Base-by-base conservation (phyloP, 2,113 vertebrate species). In the Ceuthmochares aereus region DNA sequence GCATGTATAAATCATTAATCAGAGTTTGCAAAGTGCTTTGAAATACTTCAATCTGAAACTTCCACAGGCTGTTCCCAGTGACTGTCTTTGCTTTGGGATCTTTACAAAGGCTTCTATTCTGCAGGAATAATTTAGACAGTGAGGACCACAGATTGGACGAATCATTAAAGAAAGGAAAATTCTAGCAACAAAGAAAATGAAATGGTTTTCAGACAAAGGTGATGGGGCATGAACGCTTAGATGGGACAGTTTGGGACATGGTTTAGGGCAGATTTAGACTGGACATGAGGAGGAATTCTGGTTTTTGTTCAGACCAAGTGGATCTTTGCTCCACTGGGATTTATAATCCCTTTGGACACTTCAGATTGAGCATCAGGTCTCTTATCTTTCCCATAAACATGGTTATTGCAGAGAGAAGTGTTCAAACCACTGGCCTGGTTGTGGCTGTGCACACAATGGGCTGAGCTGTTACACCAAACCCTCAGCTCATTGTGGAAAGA, bases 11-110 rank as follows among this genome's bases (percentile, higher is more conserved):
- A 92, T 84, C 13, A 26, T 81, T 91, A 74, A 87, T 66, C 36
- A 40, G 76, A 32, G 10, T 63, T 89, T 22, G 55, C 59, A 12
- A 49, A 84, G 51, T 9, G 19, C 73, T 81, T 59, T 42, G 60
- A 84, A 96, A 84, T 37, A 37, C 73, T 96, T 87, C 81, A 45
- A 92, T 75, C 56, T 32, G 73, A 36, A 74, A 74, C 59, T 86
- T 90, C 91, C 13, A 2, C 8, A 10, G 84, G 83, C 70, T 47
- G 43, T 17, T 90, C 83, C 79, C 49, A 9, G 12, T 25, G 43
- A 7, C 84, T 43, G 68, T 17, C 1, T 1, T n/a, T 62, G 77
- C 60, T 82, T 34, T 22, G 29, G 69, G 90, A 58, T 47, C 37
- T 82, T 58, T 43, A 49, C 40, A 29, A 42, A 87, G 77, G 25